Evolutionary conservation across 2,888 invertebrate genomes (phyloP).

Genomic region (Onchidella celtica): DNA sequence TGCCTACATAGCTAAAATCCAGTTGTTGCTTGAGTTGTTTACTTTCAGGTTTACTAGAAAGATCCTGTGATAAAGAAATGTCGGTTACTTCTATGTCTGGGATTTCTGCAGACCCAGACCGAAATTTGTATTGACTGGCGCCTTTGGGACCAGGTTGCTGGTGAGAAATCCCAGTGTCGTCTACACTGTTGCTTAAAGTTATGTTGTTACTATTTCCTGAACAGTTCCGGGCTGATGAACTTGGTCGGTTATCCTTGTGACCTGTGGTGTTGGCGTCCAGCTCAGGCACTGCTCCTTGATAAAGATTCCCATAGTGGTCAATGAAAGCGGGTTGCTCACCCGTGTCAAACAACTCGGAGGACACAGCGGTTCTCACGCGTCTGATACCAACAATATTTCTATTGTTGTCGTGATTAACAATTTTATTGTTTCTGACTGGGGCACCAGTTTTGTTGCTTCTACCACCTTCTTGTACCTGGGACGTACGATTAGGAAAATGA

Average conservation of each 20-base stretch:
- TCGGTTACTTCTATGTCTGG: background rate
- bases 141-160: background rate
- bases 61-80: background rate
- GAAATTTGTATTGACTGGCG: too few species aligned
- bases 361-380: slow-evolving; percentile 10
- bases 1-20: too few species aligned
- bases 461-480: too few species aligned
- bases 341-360: slow-evolving; percentile 3
- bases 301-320: slow-evolving; percentile 10
- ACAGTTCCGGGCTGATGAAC: background rate
- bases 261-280: background rate
- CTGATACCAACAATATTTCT: background rate
- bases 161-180: background rate
- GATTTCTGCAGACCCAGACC: background rate
- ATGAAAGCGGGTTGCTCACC: slow-evolving; percentile 9
- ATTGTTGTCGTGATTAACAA: background rate
- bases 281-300: background rate
- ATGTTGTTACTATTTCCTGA: background rate
- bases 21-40: background rate
- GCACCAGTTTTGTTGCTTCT: background rate
- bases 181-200: background rate
- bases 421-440: background rate
- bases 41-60: background rate
- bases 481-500: background rate
- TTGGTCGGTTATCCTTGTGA: background rate